These are phyloP conservation scores for Phortica variegata DNA, from an alignment of 1,140 invertebrate species.

Conservation along the genomic window DNA sequence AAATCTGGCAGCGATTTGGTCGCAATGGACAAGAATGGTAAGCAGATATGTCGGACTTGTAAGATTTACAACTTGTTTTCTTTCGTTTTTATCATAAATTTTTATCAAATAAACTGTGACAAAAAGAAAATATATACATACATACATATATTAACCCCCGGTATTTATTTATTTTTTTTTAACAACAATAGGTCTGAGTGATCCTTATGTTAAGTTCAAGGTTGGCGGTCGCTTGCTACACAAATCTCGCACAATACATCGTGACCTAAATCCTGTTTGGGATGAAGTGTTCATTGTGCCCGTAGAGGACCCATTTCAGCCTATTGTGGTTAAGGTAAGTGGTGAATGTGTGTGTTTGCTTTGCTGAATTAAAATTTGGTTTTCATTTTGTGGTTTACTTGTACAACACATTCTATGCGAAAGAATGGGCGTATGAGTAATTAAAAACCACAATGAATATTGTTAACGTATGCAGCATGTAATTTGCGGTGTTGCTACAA, in stretches of 20 bases:
- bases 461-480: too few relatives aligned
- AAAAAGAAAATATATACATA: too few relatives aligned
- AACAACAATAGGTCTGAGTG: constrained; percentile 77
- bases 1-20: constrained; percentile 84
- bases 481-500: too few relatives aligned
- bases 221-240: constrained; percentile 83
- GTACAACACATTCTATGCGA: too few relatives aligned
- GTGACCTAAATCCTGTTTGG: constrained; percentile 91
- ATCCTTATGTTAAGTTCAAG: constrained; percentile 99
- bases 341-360: too few relatives aligned
- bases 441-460: too few relatives aligned
- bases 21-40: constrained; percentile 93
- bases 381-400: too few relatives aligned
- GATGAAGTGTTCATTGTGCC: constrained; percentile 94
- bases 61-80: too few relatives aligned
- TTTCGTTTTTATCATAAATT: constrained; percentile 20
- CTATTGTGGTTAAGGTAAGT: constrained; percentile 81
- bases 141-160: too few relatives aligned
- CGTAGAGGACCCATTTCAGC: constrained; percentile 89
- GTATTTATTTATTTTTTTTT: constrained; percentile 42
- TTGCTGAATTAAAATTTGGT: too few relatives aligned
- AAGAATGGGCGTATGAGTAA: too few relatives aligned
- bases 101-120: constrained; percentile 31
- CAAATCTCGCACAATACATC: constrained; percentile 89
- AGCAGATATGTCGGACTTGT: too few relatives aligned